phyloP scores from a whole-genome alignment of 2,888 invertebrate species.

The Agrilus biguttatus region DNA sequence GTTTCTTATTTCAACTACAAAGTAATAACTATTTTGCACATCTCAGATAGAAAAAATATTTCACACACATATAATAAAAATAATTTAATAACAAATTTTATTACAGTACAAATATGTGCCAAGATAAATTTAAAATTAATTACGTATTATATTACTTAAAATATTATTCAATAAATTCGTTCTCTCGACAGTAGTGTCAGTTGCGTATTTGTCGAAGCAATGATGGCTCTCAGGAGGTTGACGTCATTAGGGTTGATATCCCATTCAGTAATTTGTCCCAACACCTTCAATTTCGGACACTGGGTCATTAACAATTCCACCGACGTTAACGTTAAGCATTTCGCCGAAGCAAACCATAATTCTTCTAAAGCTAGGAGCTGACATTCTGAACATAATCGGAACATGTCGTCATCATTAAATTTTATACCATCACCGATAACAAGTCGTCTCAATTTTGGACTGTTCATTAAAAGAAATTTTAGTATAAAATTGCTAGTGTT shows the following conservation, averaged over 20 bases:
- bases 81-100: no score
- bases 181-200: constrained; percentile 42
- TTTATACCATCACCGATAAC: constrained; percentile 50
- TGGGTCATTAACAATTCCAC: constrained; percentile 53
- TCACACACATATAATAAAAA: no score
- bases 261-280: constrained; percentile 57
- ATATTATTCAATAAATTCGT: no score
- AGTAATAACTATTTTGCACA: no score
- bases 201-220: constrained; percentile 50
- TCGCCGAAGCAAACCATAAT: constrained; percentile 55
- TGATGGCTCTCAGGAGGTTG: constrained; percentile 47
- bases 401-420: constrained; percentile 53
- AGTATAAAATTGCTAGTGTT: constrained; percentile 41
- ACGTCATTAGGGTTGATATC: constrained; percentile 50
- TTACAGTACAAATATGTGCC: no score
- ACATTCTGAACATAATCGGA: constrained; percentile 48
- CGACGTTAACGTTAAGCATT: constrained; percentile 44
- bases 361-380: constrained; percentile 49
- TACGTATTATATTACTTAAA: no score
- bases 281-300: constrained; percentile 44
- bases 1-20: no score
- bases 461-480: constrained; percentile 44
- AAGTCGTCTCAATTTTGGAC: constrained; percentile 43
- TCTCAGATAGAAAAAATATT: no score
- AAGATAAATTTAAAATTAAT: no score